These are phyloP conservation scores for Subanguina moxae DNA, from an alignment of 1,140 invertebrate species.

Conservation along the genomic window DNA sequence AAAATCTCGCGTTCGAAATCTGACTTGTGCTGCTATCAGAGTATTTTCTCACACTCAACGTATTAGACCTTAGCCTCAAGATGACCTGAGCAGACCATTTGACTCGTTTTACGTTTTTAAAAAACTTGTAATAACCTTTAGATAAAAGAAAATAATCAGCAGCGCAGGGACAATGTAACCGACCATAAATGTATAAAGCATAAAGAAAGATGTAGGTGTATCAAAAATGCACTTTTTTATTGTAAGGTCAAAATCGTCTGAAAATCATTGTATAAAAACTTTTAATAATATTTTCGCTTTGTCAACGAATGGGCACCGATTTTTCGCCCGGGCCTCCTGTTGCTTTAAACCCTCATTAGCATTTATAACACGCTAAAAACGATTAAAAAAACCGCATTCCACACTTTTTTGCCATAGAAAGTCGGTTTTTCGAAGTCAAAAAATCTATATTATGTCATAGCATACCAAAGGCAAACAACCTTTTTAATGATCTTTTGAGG, in stretches of 20 bases:
- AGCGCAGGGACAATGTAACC: conserved; percentile 55
- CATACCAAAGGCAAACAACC: no score
- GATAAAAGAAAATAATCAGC: conserved; percentile 53
- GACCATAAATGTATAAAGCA: conserved; percentile 52
- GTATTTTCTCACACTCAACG: conserved; percentile 35
- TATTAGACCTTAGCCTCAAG: conserved; percentile 33
- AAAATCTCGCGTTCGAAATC: conserved; percentile 22
- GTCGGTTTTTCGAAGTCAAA: no score
- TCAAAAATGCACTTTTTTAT: conserved; percentile 47
- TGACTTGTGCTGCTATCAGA: conserved; percentile 13
- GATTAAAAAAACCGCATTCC: no score
- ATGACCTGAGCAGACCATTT: conserved; percentile 5
- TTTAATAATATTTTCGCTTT: no score
- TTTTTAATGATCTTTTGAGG: no score
- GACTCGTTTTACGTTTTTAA: neutral
- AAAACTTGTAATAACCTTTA: conserved; percentile 26
- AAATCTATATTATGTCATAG: no score
- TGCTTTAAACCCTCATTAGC: no score
- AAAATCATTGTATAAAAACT: neutral
- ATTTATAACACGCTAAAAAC: no score
- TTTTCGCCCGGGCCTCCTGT: no score
- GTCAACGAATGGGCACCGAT: no score
- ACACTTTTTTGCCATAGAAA: no score
- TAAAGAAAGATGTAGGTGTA: conserved; percentile 46
- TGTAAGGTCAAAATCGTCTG: neutral